Conservation (phyloP, 2,797 vertebrate genomes). For the Myotis planiceps region DNA sequence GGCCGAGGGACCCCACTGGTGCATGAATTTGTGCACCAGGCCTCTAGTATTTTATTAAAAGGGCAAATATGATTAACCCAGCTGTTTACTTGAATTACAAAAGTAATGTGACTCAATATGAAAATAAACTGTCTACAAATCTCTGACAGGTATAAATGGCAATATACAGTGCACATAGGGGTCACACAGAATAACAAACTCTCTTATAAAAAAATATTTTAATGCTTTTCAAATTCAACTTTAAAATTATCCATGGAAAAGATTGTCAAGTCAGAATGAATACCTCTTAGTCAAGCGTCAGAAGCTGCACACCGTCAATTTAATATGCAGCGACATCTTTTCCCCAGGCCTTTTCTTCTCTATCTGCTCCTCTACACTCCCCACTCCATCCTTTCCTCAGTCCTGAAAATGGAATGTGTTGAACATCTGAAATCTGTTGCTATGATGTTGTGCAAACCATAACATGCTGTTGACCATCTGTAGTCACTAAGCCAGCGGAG, state of each 20-base stretch:
- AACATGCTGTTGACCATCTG: slow-evolving; percentile 97
- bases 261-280: slow-evolving; percentile 87
- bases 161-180: slow-evolving; percentile 92
- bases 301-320: slow-evolving; percentile 90
- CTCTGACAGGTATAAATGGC: slow-evolving; percentile 92
- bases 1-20: no score
- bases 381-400: slow-evolving; percentile 77
- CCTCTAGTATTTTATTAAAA: slow-evolving; percentile 94
- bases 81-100: slow-evolving; percentile 93
- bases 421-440: slow-evolving; percentile 97
- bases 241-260: slow-evolving; percentile 91
- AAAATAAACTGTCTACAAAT: slow-evolving; percentile 93
- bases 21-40: no score
- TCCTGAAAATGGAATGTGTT: slow-evolving; percentile 99
- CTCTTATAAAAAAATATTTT: slow-evolving; percentile 91
- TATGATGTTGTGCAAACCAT: slow-evolving; percentile 99
- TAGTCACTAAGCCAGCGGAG: slow-evolving; percentile 96
- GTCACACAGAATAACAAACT: slow-evolving; percentile 92
- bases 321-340: slow-evolving; percentile 86
- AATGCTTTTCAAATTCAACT: slow-evolving; percentile 91
- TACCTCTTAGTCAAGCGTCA: slow-evolving; percentile 88
- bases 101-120: slow-evolving; percentile 94
- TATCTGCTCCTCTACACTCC: slow-evolving; percentile 72
- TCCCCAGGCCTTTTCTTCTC: slow-evolving; percentile 80
- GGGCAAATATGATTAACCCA: slow-evolving; percentile 92